A percentile compares a stretch with the other conserved stretches of the same genome.
Evolutionary conservation across 2,888 invertebrate genomes (phyloP).

Genomic region (Erannis defoliaria): DNA sequence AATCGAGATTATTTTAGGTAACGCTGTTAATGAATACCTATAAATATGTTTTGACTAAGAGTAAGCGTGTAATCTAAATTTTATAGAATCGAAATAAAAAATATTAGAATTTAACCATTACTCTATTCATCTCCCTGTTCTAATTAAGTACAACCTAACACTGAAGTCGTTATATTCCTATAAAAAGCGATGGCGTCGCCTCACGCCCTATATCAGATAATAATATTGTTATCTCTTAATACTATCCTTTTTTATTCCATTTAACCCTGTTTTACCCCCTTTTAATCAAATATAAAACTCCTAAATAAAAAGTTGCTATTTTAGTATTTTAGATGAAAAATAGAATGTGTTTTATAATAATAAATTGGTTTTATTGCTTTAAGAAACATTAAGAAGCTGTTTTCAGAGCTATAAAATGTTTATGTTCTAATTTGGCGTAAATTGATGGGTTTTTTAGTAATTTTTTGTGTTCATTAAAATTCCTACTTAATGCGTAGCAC

Average conservation of each 20-base stretch:
- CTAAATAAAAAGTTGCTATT: constrained; percentile 37
- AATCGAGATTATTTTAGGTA: too few species aligned
- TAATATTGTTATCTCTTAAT: constrained; percentile 83
- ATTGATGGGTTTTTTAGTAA: constrained; percentile 4
- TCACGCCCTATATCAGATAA: constrained; percentile 67
- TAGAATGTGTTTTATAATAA: constrained; percentile 41
- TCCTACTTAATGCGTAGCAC: too few species aligned
- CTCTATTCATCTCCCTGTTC: constrained; percentile 31
- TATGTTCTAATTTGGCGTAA: constrained; percentile 28
- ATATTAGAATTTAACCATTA: background rate
- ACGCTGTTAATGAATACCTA: too few species aligned
- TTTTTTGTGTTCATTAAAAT: too few species aligned
- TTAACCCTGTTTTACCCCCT: constrained; percentile 49
- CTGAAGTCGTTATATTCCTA: constrained; percentile 57
- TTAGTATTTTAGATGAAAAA: constrained; percentile 34
- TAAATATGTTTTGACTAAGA: too few species aligned
- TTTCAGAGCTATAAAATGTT: constrained; percentile 17
- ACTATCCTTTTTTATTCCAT: constrained; percentile 56
- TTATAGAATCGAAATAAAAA: too few species aligned
- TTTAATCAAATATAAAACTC: constrained; percentile 33
- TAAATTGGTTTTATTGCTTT: constrained; percentile 1
- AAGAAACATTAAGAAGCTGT: constrained; percentile 39
- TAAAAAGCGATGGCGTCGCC: constrained; percentile 63
- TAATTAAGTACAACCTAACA: constrained; percentile 42
- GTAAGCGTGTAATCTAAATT: too few species aligned